These are phyloP conservation scores for Drosophila hydei DNA, from an alignment of 1,140 invertebrate genomes.

Conservation along the genomic window DNA sequence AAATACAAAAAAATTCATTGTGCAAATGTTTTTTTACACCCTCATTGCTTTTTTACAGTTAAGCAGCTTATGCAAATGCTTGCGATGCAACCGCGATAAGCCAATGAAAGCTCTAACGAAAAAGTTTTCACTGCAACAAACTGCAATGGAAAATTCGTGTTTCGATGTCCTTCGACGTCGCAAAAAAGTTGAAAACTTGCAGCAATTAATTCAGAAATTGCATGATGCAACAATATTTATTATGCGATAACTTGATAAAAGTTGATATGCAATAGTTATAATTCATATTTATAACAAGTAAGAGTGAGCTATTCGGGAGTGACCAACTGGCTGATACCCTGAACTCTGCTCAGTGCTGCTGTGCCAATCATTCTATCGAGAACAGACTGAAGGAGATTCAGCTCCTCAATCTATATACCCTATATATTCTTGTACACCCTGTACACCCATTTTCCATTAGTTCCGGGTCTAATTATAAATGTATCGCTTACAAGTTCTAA, in stretches of 20 bases:
- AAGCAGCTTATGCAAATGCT: constrained; percentile 41
- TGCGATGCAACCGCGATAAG: constrained; percentile 29
- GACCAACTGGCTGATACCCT: too few relatives aligned
- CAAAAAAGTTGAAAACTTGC: constrained; percentile 3
- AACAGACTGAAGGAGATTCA: too few relatives aligned
- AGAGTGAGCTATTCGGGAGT: too few relatives aligned
- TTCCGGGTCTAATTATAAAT: background rate
- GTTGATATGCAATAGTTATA: constrained; percentile 12
- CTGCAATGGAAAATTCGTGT: constrained; percentile 13
- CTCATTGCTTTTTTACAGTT: constrained; percentile 5
- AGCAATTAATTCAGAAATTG: constrained; percentile 38
- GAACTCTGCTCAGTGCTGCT: too few relatives aligned
- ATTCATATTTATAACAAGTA: background rate
- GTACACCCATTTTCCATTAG: background rate
- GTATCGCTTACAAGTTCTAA: background rate
- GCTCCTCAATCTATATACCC: too few relatives aligned
- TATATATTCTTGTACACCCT: too few relatives aligned
- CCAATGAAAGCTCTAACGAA: constrained; percentile 9
- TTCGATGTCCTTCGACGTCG: constrained; percentile 13
- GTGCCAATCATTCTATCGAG: too few relatives aligned
- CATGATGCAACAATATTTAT: constrained; percentile 26
- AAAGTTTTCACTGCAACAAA: constrained; percentile 19
- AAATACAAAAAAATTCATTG: background rate
- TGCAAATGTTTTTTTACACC: constrained; percentile 3
- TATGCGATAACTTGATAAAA: constrained; percentile 4